These are phyloP conservation scores for Frankliniella intonsa DNA, from an alignment of 2,888 invertebrate species.

Conservation along the genomic window DNA sequence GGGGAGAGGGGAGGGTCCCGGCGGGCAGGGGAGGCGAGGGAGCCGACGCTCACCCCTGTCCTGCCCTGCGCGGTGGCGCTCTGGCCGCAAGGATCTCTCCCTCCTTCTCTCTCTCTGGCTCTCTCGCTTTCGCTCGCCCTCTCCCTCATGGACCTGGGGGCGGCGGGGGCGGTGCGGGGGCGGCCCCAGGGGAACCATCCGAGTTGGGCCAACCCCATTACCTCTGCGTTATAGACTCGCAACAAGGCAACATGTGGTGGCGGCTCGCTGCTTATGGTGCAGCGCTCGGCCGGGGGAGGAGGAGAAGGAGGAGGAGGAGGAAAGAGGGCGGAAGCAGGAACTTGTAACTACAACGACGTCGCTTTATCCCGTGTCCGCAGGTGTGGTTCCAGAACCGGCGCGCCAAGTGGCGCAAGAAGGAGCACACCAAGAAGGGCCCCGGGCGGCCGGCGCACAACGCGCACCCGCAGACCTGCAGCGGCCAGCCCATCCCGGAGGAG, in stretches of 20 bases:
- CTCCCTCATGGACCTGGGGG: neutral
- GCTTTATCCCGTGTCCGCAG: conserved; percentile 51
- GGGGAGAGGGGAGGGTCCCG: neutral
- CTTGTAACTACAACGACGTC: neutral
- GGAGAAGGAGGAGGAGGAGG: too few species aligned
- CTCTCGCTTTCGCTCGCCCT: neutral
- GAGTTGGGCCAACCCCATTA: conserved; percentile 24
- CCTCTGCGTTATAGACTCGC: conserved; percentile 24
- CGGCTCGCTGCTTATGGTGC: neutral
- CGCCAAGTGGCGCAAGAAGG: conserved; percentile 99
- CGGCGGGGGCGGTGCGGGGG: conserved; percentile 18
- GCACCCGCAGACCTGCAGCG: conserved; percentile 95
- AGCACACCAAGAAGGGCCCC: conserved; percentile 97
- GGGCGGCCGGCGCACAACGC: conserved; percentile 98
- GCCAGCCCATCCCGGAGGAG: conserved; percentile 92
- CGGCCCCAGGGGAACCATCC: conserved; percentile 33
- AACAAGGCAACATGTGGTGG: conserved; percentile 22
- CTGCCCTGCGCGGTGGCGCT: neutral
- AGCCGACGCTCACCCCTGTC: neutral
- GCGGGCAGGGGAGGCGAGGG: neutral
- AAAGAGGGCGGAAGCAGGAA: too few species aligned
- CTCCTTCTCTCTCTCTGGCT: neutral
- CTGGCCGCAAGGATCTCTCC: neutral
- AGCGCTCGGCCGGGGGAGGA: neutral
- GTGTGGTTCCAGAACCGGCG: conserved; percentile 99